Evolutionary conservation across 2,888 invertebrate species (phyloP).

Genomic region (Lasioglossum vierecki): DNA sequence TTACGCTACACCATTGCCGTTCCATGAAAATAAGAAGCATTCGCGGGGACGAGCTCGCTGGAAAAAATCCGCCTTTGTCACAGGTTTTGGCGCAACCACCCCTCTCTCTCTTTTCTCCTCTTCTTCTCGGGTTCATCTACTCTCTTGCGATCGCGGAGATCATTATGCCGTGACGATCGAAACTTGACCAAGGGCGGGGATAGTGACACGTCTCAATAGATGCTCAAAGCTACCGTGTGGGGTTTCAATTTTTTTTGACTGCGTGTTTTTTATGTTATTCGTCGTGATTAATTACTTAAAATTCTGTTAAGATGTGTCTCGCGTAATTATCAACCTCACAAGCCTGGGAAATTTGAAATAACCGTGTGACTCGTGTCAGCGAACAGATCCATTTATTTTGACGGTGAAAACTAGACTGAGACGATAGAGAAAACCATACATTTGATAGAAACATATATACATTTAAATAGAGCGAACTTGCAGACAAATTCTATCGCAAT

Average conservation of each 20-base stretch:
- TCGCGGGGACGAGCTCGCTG: slow-evolving; percentile 31
- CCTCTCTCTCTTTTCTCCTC: not conserved
- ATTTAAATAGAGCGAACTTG: too few species aligned
- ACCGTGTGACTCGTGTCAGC: too few species aligned
- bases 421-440: too few species aligned
- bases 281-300: not conserved
- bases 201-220: slow-evolving; percentile 30
- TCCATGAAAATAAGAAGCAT: slow-evolving; percentile 75
- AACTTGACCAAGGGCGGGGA: slow-evolving; percentile 53
- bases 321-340: too few species aligned
- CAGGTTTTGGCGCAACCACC: slow-evolving; percentile 43
- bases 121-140: slow-evolving; percentile 17
- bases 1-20: slow-evolving; percentile 80
- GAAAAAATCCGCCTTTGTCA: slow-evolving; percentile 64
- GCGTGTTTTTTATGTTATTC: not conserved
- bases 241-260: slow-evolving; percentile 15
- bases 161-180: slow-evolving; percentile 53
- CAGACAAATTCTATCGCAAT: not conserved
- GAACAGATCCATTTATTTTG: too few species aligned
- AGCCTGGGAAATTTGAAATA: too few species aligned
- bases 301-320: not conserved
- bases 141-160: slow-evolving; percentile 46
- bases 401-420: too few species aligned
- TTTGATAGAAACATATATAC: too few species aligned
- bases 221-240: slow-evolving; percentile 28